These are phyloP conservation scores for Physella acuta DNA, from an alignment of 1,140 invertebrate genomes.

Conservation along the genomic window DNA sequence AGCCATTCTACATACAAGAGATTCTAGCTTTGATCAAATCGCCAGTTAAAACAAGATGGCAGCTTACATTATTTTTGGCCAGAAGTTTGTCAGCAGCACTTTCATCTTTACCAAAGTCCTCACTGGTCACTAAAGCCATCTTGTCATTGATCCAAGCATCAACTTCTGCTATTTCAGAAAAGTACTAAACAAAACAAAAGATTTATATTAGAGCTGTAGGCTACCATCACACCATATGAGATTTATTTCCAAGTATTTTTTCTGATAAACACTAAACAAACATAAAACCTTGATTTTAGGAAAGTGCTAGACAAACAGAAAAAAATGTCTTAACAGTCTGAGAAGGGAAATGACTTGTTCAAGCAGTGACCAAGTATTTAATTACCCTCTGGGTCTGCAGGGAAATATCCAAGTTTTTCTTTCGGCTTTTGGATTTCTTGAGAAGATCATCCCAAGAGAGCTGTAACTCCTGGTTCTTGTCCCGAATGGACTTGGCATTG, in stretches of 20 bases:
- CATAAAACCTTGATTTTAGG: too few relatives aligned
- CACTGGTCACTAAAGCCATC: constrained; percentile 88
- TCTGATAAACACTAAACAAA: too few relatives aligned
- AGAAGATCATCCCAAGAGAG: constrained; percentile 83
- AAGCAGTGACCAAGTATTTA: too few relatives aligned
- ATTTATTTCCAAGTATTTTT: too few relatives aligned
- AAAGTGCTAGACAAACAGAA: too few relatives aligned
- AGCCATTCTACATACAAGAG: neutral
- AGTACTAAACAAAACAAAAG: constrained; percentile 73
- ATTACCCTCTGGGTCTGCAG: constrained; percentile 80
- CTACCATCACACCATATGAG: too few relatives aligned
- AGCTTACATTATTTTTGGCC: constrained; percentile 91
- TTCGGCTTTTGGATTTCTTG: constrained; percentile 71
- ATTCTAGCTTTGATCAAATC: too few relatives aligned
- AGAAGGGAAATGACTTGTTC: too few relatives aligned
- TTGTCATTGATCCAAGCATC: constrained; percentile 99
- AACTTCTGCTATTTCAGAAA: constrained; percentile 98
- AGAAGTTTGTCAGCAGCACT: constrained; percentile 95
- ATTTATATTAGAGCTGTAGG: too few relatives aligned
- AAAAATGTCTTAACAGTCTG: too few relatives aligned
- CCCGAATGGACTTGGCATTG: constrained; percentile 88
- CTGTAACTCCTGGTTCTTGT: constrained; percentile 72
- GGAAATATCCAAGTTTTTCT: constrained; percentile 79
- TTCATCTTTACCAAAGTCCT: constrained; percentile 97
- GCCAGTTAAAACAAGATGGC: neutral